A percentile compares a stretch with the other conserved stretches of the same genome.
These are phyloP conservation scores for Drosophila emarginata DNA, from an alignment of 2,888 invertebrate genomes.

Conservation along the genomic window DNA sequence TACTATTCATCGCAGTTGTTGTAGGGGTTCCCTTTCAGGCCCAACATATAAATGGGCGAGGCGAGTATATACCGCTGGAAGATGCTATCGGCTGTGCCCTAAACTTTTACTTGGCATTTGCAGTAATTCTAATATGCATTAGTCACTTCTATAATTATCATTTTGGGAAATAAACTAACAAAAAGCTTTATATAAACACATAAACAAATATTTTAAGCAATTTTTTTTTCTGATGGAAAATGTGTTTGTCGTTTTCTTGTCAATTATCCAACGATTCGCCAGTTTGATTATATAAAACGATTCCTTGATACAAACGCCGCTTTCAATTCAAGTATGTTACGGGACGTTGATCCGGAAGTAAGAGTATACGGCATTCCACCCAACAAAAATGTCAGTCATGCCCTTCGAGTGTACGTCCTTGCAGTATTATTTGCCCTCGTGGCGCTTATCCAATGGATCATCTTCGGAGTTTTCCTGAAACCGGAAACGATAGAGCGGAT, in stretches of 20 bases:
- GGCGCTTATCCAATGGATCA: slow-evolving; percentile 47
- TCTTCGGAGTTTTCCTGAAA: slow-evolving; percentile 23
- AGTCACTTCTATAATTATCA: neutral
- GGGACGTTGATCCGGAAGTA: slow-evolving; percentile 5
- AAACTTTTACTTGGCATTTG: neutral
- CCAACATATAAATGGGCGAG: slow-evolving; percentile 25
- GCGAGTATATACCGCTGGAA: neutral
- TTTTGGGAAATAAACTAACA: neutral
- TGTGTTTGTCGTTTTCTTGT: too few relatives aligned
- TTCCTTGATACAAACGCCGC: too few relatives aligned
- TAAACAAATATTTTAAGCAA: neutral
- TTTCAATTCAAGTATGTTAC: neutral
- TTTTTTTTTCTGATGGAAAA: too few relatives aligned
- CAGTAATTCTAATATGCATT: neutral
- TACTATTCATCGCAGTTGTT: neutral
- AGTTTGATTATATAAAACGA: too few relatives aligned
- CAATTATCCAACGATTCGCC: too few relatives aligned
- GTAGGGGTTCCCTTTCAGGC: slow-evolving; percentile 12
- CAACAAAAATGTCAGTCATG: slow-evolving; percentile 26
- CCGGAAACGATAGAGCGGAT: neutral
- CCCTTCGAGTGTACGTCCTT: slow-evolving; percentile 45
- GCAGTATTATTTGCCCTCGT: slow-evolving; percentile 24
- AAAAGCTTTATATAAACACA: too few relatives aligned
- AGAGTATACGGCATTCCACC: slow-evolving; percentile 40
- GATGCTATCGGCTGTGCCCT: slow-evolving; percentile 8